Evolutionary conservation across 2,797 vertebrate species (phyloP).

Genomic region (Danio tinwini): DNA sequence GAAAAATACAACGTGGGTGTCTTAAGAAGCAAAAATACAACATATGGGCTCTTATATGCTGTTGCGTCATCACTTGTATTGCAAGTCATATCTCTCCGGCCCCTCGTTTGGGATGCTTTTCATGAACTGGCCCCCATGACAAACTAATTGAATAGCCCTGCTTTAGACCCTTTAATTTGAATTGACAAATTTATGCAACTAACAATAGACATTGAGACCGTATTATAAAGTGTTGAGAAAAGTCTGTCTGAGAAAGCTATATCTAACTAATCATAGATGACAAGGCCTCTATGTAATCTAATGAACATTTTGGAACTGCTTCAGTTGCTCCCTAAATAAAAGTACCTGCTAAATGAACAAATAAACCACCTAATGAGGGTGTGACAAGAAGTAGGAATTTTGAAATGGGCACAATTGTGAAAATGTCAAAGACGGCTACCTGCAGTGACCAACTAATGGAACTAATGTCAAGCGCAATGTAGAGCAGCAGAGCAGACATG

Average conservation of each 20-base stretch:
- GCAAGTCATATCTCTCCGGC: too few species aligned
- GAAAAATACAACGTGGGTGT: too few species aligned
- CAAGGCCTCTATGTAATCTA: background rate
- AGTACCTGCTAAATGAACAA: background rate
- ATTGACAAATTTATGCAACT: too few species aligned
- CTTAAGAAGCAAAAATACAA: too few species aligned
- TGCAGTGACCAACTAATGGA: background rate
- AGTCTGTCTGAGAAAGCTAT: background rate
- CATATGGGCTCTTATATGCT: too few species aligned
- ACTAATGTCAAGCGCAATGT: background rate
- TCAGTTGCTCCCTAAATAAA: background rate
- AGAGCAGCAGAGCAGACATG: background rate
- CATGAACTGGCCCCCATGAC: too few species aligned
- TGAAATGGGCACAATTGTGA: background rate
- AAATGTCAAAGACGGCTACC: background rate
- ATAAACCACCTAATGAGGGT: background rate
- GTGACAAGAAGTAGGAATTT: background rate
- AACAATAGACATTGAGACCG: too few species aligned
- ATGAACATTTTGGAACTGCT: background rate
- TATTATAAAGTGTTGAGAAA: too few species aligned
- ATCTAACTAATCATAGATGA: background rate
- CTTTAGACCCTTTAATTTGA: too few species aligned
- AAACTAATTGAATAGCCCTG: too few species aligned
- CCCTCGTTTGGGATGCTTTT: too few species aligned
- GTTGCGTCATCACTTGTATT: too few species aligned